Conservation (phyloP, 2,888 invertebrate species). For the Coleophora deauratella region DNA sequence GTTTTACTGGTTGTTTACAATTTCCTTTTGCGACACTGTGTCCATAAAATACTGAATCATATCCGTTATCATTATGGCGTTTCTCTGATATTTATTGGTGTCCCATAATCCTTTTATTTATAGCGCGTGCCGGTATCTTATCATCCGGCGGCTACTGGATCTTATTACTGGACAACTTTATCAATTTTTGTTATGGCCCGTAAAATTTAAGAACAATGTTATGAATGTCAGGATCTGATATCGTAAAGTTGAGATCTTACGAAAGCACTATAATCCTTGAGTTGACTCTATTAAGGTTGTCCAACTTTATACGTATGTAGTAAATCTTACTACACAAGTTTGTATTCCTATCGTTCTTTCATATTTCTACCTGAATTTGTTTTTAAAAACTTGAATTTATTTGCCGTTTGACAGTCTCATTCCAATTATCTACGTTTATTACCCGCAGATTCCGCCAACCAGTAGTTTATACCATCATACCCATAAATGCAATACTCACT, state of each 20-base stretch:
- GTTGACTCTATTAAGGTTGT: not conserved
- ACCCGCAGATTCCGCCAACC: too few relatives aligned
- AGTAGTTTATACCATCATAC: too few relatives aligned
- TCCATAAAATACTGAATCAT: constrained; percentile 23
- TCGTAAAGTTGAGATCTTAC: too few relatives aligned
- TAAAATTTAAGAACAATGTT: constrained; percentile 20
- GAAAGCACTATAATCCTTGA: not conserved
- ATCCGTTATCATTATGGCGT: constrained; percentile 31
- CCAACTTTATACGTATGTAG: too few relatives aligned
- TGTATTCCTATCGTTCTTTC: too few relatives aligned
- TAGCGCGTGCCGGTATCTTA: constrained; percentile 41
- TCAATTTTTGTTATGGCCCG: constrained; percentile 22
- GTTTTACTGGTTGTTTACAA: constrained; percentile 27
- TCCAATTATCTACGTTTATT: too few relatives aligned
- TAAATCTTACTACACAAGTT: too few relatives aligned
- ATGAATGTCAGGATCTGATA: not conserved
- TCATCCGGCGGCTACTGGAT: constrained; percentile 32
- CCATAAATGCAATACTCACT: not conserved
- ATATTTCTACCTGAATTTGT: not conserved
- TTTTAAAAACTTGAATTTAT: not conserved
- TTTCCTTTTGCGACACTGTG: constrained; percentile 30
- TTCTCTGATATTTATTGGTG: constrained; percentile 34
- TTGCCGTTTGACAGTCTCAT: not conserved
- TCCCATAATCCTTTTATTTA: constrained; percentile 47
- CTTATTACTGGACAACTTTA: constrained; percentile 31